phyloP scores from a whole-genome alignment of 2,888 invertebrate species.

The Polietes domitor region DNA sequence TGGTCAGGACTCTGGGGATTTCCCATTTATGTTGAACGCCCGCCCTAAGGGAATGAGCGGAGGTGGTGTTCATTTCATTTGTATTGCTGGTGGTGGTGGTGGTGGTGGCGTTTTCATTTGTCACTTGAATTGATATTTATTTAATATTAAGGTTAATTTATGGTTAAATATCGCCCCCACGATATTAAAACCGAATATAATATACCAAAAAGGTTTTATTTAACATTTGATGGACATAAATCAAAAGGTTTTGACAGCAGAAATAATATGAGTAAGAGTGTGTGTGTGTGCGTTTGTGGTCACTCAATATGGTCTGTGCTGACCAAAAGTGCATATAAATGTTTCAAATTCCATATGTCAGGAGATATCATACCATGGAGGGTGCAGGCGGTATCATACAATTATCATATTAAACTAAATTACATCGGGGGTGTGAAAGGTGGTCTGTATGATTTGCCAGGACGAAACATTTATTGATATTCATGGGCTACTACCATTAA shows the following conservation, averaged over 20 bases:
- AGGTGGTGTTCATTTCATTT: background rate
- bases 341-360: too few species aligned
- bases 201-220: background rate
- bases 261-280: conserved; percentile 6
- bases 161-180: conserved; percentile 11
- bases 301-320: background rate
- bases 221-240: background rate
- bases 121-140: conserved; percentile 44
- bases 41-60: background rate
- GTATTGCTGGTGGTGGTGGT: background rate
- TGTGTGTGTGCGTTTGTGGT: background rate
- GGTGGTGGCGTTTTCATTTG: background rate
- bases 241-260: background rate
- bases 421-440: too few species aligned
- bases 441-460: too few species aligned
- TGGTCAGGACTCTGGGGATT: background rate
- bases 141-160: conserved; percentile 49
- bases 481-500: too few species aligned
- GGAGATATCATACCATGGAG: too few species aligned
- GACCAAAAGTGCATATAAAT: background rate
- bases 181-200: background rate
- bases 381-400: too few species aligned
- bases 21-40: background rate
- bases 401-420: too few species aligned
- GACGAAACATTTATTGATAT: too few species aligned